Base-by-base conservation (phyloP, 2,797 vertebrate genomes). In the Pogoniulus pusillus region DNA sequence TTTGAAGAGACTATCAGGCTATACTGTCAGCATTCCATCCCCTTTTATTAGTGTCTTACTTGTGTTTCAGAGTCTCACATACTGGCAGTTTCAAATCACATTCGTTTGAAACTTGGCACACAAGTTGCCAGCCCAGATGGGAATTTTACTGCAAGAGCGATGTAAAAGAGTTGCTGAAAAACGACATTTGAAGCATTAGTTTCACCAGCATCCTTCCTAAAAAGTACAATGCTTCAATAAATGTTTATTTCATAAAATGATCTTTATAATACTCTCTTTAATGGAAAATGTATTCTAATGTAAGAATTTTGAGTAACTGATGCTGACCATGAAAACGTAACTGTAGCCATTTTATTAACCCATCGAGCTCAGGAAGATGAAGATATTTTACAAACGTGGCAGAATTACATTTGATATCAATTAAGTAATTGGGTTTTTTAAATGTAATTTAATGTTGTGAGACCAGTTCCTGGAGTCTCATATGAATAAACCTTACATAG, bases 21-120 rank as follows among this genome's bases (percentile, higher is more conserved):
- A 80, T 82, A 34, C 75, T 60, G n/a, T 83, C 60, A 91, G 65
- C 53, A 69, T 76, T 76, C 45, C 12, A 0, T 76, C 58, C 90
- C 17, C 18, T 60, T 86, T 91, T 82, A 82, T 93, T 91, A 90
- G 43, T 29, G 76, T 66, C 69, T 84, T 35, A 51, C 63, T 75
- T 83, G 78, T 69, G 80, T 89, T 88, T 91, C 12, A 9, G 73
- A 47, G 66, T 82, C 51, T 70, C 76, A 82, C 84, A 57, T 63
- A 79, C 27, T 53, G 68, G 84, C 82, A 87, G 79, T 90, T 96
- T 87, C 69, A 92, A 80, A 91, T 89, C 68, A 37, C 17, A 51
- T 93, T 71, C 87, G 62, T 88, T 89, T 91, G 89, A 96, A 93
- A 93, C 77, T 90, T 96, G 88, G 85, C 69, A 71, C 69, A 41